phyloP scores from a whole-genome alignment of 2,888 invertebrate species.

The Koerneria pararmatus region DNA sequence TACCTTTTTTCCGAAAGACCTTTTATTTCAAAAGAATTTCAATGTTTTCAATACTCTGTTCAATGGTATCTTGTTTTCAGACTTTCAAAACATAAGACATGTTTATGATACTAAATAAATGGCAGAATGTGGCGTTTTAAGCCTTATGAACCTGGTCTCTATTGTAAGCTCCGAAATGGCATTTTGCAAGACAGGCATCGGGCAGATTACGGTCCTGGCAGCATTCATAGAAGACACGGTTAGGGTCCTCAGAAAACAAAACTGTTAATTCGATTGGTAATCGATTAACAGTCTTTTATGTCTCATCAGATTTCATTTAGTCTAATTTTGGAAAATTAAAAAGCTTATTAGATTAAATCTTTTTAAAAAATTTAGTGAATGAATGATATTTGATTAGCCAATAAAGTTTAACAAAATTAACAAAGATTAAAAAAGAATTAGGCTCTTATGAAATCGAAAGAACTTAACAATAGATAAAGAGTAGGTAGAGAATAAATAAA shows the following conservation, averaged over 20 bases:
- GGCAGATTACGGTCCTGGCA: slow-evolving; percentile 54
- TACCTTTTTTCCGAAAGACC: background rate
- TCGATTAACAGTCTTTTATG: background rate
- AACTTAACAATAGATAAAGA: background rate
- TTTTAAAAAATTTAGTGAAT: no score
- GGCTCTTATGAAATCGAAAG: no score
- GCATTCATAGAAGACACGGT: slow-evolving; percentile 53
- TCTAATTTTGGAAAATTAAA: background rate
- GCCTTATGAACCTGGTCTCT: slow-evolving; percentile 35
- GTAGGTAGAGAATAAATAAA: background rate
- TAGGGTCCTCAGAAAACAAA: slow-evolving; percentile 56
- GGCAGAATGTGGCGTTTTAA: background rate
- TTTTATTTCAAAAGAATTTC: background rate
- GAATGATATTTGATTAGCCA: background rate
- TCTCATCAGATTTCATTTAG: background rate
- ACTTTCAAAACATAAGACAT: no score
- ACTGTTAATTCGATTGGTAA: slow-evolving; percentile 14
- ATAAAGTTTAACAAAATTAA: background rate
- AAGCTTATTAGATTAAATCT: no score
- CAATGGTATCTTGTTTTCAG: no score
- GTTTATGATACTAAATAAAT: no score
- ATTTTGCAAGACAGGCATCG: slow-evolving; percentile 52
- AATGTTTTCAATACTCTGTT: no score
- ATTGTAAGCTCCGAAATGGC: slow-evolving; percentile 45
- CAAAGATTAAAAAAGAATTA: no score